Percentiles rank a stretch among this genome's conserved stretches.
Evolutionary conservation across 2,113 vertebrate genomes (phyloP).

Genomic region (Etia nguti): DNA sequence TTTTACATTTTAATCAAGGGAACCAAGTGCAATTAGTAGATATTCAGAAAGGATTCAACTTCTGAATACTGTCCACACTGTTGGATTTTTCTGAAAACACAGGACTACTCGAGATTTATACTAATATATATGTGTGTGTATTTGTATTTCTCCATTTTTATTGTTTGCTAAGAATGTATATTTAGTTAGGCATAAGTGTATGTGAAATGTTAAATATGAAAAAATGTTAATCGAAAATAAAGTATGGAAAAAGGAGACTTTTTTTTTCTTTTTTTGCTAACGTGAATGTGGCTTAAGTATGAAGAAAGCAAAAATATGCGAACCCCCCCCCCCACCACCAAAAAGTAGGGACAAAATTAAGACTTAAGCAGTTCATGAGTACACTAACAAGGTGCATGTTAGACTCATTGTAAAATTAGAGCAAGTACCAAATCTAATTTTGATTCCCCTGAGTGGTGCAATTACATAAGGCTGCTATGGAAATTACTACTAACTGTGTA

Average conservation of each 20-base stretch:
- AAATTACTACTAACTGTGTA: neutral
- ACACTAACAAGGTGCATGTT: neutral
- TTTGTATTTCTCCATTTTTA: slow-evolving; percentile 24
- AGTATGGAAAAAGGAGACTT: neutral
- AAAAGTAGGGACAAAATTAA: neutral
- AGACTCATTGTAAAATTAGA: neutral
- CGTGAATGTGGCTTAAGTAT: neutral
- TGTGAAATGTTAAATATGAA: neutral
- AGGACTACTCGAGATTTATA: slow-evolving; percentile 11
- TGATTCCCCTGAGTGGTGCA: neutral
- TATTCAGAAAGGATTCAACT: neutral
- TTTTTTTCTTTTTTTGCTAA: neutral
- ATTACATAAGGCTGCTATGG: too few species aligned
- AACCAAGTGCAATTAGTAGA: neutral
- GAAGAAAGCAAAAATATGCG: neutral
- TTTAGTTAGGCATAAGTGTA: neutral
- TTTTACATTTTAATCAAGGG: neutral
- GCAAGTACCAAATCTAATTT: neutral
- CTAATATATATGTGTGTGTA: slow-evolving; percentile 2
- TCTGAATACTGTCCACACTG: neutral
- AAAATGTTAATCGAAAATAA: slow-evolving; percentile 2
- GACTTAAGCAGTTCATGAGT: neutral
- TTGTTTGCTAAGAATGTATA: neutral
- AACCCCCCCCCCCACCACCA: neutral
- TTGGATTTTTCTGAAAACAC: neutral